Conservation (phyloP, 2,888 invertebrate species). For the Stomorhina lunata region DNA sequence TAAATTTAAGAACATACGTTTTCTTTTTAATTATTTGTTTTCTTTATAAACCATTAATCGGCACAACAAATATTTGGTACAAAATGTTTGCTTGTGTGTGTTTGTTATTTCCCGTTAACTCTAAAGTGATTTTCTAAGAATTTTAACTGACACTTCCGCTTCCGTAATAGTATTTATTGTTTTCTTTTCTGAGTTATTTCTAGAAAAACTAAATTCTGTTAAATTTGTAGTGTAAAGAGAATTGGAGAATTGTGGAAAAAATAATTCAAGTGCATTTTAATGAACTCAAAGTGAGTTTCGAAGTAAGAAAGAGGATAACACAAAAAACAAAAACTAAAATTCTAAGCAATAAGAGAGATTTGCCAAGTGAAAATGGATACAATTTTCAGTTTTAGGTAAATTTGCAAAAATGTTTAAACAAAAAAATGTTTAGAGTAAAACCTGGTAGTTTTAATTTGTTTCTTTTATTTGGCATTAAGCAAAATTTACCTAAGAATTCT, state of each 20-base stretch:
- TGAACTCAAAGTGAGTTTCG: conserved; percentile 7
- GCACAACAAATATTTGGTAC: no score
- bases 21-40: conserved; percentile 29
- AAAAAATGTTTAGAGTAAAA: no score
- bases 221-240: background rate
- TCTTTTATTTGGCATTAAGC: background rate
- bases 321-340: background rate
- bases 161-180: conserved; percentile 23
- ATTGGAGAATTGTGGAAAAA: background rate
- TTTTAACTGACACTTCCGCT: conserved; percentile 42
- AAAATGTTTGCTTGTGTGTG: no score
- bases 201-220: background rate
- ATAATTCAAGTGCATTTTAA: conserved; percentile 6
- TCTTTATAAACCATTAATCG: background rate
- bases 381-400: no score
- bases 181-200: background rate
- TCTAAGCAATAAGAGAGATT: conserved; percentile 10
- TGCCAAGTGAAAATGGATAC: no score
- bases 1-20: no score
- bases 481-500: background rate
- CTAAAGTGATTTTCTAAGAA: background rate
- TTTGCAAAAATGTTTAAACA: no score
- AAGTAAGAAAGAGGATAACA: background rate
- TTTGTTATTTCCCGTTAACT: no score
- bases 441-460: no score